phyloP scores from a whole-genome alignment of 2,797 vertebrate species.

The Myiothlypis coronata region DNA sequence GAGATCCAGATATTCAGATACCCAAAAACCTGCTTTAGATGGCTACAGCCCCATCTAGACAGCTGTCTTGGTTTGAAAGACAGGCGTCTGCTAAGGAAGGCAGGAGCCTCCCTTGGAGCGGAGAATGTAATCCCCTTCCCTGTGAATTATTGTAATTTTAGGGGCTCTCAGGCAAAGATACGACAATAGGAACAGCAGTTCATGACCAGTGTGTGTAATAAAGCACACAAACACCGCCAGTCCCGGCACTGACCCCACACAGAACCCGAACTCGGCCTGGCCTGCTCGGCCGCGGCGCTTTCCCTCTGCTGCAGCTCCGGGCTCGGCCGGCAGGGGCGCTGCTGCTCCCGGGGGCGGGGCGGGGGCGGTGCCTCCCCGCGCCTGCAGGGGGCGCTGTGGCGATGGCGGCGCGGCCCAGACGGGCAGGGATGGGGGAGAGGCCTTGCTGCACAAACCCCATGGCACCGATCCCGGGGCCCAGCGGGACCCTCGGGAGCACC shows the following conservation, averaged over 20 bases:
- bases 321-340: too few species aligned
- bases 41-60: neutral
- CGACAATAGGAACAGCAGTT: neutral
- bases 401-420: too few species aligned
- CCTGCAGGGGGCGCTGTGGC: too few species aligned
- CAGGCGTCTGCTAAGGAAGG: neutral
- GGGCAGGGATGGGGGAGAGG: neutral
- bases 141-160: rapidly evolving
- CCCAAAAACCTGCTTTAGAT: neutral
- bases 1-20: neutral
- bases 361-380: too few species aligned
- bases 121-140: neutral
- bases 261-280: neutral
- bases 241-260: rapidly evolving
- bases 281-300: neutral
- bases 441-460: too few species aligned
- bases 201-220: neutral
- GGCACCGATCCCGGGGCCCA: neutral
- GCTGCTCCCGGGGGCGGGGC: too few species aligned
- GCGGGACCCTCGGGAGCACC: too few species aligned
- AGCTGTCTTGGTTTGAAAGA: too few species aligned
- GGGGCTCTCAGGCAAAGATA: neutral
- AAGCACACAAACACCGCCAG: neutral
- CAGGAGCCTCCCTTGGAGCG: too few species aligned
- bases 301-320: too few species aligned